Evolutionary conservation across 2,797 vertebrate genomes (phyloP), one percentile per base, ranked within the genome.

Genomic region (Nyctalus aviator): DNA sequence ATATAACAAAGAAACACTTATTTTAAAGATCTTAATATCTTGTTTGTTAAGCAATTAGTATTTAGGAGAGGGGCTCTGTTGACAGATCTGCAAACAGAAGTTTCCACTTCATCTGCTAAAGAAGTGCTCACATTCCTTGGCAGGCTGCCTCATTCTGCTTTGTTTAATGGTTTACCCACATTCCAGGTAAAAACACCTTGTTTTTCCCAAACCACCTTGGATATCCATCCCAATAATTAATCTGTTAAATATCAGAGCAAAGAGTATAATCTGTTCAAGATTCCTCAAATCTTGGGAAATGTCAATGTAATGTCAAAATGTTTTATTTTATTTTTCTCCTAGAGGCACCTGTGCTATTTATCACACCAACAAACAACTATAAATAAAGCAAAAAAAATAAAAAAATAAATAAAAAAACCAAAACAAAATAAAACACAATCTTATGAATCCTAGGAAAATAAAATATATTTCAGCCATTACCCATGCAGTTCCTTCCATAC

Each of bases 1-100:
- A 95, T 94, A 97, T 95, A 93, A 97, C 97, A 97, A 97, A 97
- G 97, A 96, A 92, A 93, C 92, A 94, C 96, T 97, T 97, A 96
- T 97, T 97, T 96, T 97, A 96, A 97, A 97, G 96, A 97, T 97
- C 90, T 97, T 96, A 97, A 97, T 97, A 96, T 94, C 94, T 90
- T 96, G 96, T 94, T 96, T 97, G 95, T 96, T 96, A 94, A 88
- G 95, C 88, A 97, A 95, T 97, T 96, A 96, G 96, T 97, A 95
- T 96, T 96, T 87, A 92, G 73, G 81, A 96, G 87, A 94, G 71
- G 84, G 94, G 68, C 95, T 95, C 69, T 32, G 78, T 83, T 96
- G 96, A 97, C 95, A 97, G 95, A 85, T 95, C 81, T 62, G 95
- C 87, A 94, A 97, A 96, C 95, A 96, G 95, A 95, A 97, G 71